Base-by-base conservation (phyloP, 2,797 vertebrate species). In the Danio albolineatus region DNA sequence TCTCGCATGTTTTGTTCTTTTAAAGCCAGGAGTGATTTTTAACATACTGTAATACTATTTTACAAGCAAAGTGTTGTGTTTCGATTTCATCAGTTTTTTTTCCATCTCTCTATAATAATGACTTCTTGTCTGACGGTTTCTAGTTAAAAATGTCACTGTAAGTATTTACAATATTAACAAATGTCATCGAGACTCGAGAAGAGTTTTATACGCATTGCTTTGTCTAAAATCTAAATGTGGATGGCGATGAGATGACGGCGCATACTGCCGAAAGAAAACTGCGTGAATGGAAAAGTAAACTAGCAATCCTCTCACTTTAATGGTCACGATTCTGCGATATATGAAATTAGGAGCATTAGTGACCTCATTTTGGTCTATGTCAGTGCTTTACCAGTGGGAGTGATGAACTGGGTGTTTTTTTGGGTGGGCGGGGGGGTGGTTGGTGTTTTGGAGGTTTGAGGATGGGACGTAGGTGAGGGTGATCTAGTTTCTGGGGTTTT, bases 161-260 rank as follows among this genome's bases (percentile, higher is more conserved):
- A 69, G 61, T 98, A 97, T 99, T 95, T 98, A 99, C 98, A 99
- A 89, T 98, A 96, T 98, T 89, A 91, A 98, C 95, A 98, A 83
- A 89, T 89, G 88, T 82, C 84, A 10, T 46, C n/a, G n/a, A n/a
- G n/a, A n/a, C 93, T 90, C 57, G 7, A 91, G 90, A 93, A 90
- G 89, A 85, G 92, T 90, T 92, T 90, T 89, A 90, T 92, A 93
- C 49, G 67, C 78, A 76, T 43, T 89, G 91, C 91, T 92, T 93
- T 91, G 94, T 90, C 93, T 93, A 91, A 94, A 91, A 92, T 91
- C 93, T 94, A 93, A 94, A 92, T 91, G 16, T 79, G 62, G 76
- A 65, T n/a, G 49, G 62, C 36, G 36, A 59, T 7, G 53, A 73
- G 60, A 54, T 66, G 77, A 80, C n/a, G 10, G 14, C 36, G 59